phyloP scores from a whole-genome alignment of 2,113 vertebrate genomes.

The Ellobius talpinus region DNA sequence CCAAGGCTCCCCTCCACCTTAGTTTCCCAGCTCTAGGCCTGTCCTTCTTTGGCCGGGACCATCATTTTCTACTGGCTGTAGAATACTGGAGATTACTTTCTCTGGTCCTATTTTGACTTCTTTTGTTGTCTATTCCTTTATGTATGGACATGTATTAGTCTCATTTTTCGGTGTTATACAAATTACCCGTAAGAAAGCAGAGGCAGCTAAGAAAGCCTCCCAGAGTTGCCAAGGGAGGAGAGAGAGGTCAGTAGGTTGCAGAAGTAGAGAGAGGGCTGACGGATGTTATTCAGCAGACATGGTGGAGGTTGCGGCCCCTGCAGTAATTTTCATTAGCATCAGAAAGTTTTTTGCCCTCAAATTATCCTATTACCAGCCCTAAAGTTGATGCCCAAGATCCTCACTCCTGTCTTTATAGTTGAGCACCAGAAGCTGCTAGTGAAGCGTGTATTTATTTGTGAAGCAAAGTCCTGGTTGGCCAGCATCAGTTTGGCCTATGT shows the following conservation, averaged over 20 bases:
- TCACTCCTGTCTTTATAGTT: neutral
- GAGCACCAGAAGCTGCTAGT: neutral
- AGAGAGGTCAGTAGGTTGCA: neutral
- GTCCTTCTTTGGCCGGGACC: neutral
- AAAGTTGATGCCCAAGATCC: neutral
- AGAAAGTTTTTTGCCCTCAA: neutral
- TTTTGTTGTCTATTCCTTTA: neutral
- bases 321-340: neutral
- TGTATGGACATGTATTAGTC: neutral
- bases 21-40: neutral
- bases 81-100: neutral
- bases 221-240: neutral
- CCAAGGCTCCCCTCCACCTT: neutral
- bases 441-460: neutral
- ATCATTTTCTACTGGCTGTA: neutral
- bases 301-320: fast-evolving
- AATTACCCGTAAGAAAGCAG: neutral
- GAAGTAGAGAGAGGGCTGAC: neutral
- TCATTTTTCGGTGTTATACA: neutral
- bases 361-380: neutral
- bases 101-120: slow-evolving; percentile 10
- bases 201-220: neutral
- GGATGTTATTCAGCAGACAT: neutral
- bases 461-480: neutral
- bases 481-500: neutral